Evolutionary conservation across 2,113 vertebrate species (phyloP).

Genomic region (Phodopus roborovskii): DNA sequence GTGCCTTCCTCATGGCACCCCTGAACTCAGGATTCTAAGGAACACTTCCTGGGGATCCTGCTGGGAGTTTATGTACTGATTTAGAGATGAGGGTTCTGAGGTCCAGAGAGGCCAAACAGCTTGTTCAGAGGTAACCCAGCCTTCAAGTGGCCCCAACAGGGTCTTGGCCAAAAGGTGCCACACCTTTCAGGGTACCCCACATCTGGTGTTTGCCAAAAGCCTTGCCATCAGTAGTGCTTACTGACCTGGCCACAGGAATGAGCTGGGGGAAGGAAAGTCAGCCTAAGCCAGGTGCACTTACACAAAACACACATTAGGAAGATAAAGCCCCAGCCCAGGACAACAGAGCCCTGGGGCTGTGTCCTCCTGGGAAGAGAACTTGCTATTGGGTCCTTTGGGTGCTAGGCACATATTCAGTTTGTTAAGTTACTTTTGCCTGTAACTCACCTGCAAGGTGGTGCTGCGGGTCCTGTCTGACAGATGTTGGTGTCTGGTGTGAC

Average conservation of each 20-base stretch:
- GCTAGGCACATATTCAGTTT: accelerated
- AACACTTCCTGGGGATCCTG: not conserved
- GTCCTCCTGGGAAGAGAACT: not conserved
- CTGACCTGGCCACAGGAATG: not conserved
- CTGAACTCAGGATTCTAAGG: not conserved
- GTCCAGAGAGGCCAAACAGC: not conserved
- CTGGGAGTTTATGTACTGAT: not conserved
- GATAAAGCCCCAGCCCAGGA: not conserved
- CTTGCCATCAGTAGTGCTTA: no score
- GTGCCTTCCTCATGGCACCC: not conserved
- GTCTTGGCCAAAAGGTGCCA: not conserved
- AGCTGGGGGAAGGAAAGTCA: not conserved
- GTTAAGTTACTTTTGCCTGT: accelerated
- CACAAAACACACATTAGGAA: not conserved
- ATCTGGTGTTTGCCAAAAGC: not conserved
- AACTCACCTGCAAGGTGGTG: not conserved
- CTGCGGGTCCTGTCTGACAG: not conserved
- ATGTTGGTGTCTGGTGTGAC: not conserved
- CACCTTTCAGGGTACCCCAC: no score
- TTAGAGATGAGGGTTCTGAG: not conserved
- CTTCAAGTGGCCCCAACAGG: not conserved
- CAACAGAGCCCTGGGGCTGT: not conserved
- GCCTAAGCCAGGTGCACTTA: not conserved
- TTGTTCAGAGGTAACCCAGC: not conserved
- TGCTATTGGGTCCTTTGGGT: not conserved